Conservation (phyloP, 2,797 vertebrate genomes). For the Ctenopoma kingsleyae region DNA sequence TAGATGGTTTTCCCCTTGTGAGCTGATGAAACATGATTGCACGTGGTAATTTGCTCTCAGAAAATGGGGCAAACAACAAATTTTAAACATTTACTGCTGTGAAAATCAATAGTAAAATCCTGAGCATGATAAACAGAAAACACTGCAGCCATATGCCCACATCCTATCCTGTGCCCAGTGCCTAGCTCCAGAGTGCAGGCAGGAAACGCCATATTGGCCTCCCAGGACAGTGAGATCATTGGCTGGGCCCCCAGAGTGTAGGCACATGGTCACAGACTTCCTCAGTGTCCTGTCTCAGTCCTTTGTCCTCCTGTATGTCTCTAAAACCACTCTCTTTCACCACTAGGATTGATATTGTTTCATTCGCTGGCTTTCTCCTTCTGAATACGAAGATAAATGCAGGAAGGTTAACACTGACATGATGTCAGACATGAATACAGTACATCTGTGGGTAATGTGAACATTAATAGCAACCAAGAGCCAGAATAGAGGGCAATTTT, state of each 20-base stretch:
- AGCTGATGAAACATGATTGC: slow-evolving; percentile 70
- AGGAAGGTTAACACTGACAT: not conserved
- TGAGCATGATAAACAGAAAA: slow-evolving; percentile 31
- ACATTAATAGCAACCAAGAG: slow-evolving; percentile 6
- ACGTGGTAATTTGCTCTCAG: slow-evolving; percentile 49
- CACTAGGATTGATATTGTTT: slow-evolving; percentile 16
- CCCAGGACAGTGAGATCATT: slow-evolving; percentile 67
- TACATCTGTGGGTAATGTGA: slow-evolving; percentile 17
- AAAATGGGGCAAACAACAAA: slow-evolving; percentile 33
- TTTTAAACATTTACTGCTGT: slow-evolving; percentile 33
- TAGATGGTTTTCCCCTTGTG: slow-evolving; percentile 41
- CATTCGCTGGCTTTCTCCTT: slow-evolving; percentile 28
- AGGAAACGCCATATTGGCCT: slow-evolving; percentile 80
- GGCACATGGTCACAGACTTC: slow-evolving; percentile 76
- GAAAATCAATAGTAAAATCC: slow-evolving; percentile 41
- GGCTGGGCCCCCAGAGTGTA: slow-evolving; percentile 63
- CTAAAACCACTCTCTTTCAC: slow-evolving; percentile 38
- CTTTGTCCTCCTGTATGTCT: slow-evolving; percentile 60
- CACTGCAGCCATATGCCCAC: slow-evolving; percentile 64
- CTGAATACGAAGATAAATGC: slow-evolving; percentile 11
- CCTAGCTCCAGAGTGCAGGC: slow-evolving; percentile 44
- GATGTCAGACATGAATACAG: slow-evolving; percentile 23
- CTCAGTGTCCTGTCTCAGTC: slow-evolving; percentile 34
- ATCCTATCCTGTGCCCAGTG: slow-evolving; percentile 49
- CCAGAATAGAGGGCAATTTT: slow-evolving; percentile 24